Evolutionary conservation across 1,140 invertebrate species (phyloP).

Genomic region (Drosophila lacertosa): DNA sequence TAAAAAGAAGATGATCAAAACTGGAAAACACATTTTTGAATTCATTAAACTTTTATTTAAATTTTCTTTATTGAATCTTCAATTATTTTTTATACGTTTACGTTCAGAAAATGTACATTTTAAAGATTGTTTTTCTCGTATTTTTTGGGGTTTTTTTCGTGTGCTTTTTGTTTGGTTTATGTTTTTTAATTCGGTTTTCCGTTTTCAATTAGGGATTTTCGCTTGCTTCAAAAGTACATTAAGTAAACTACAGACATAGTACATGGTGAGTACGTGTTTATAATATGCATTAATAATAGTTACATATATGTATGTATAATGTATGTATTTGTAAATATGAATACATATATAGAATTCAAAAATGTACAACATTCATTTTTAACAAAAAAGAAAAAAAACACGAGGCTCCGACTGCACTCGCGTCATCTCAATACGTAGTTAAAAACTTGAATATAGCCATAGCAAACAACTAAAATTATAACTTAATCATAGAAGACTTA

Average conservation of each 20-base stretch:
- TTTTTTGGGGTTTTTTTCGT: constrained; percentile 24
- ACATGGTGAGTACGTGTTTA: constrained; percentile 46
- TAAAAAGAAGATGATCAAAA: too few relatives aligned
- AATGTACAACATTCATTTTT: constrained; percentile 82
- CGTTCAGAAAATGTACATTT: constrained; percentile 78
- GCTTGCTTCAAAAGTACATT: constrained; percentile 70
- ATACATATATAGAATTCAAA: constrained; percentile 77
- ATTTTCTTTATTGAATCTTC: constrained; percentile 52
- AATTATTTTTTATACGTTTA: constrained; percentile 70
- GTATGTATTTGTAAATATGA: constrained; percentile 38
- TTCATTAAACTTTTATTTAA: constrained; percentile 2
- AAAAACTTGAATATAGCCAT: constrained; percentile 80
- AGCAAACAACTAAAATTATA: constrained; percentile 79
- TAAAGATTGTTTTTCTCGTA: constrained; percentile 49
- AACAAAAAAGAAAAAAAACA: constrained; percentile 61
- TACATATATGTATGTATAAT: constrained; percentile 38
- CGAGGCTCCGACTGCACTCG: constrained; percentile 15
- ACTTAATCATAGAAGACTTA: constrained; percentile 74
- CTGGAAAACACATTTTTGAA: neutral
- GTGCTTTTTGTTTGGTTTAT: constrained; percentile 28
- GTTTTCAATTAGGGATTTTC: constrained; percentile 46
- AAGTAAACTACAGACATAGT: constrained; percentile 80
- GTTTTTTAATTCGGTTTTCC: constrained; percentile 37
- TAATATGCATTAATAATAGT: constrained; percentile 52
- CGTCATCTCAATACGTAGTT: constrained; percentile 51